Conservation (phyloP, 2,888 invertebrate genomes). For the Drosophila borborema region DNA sequence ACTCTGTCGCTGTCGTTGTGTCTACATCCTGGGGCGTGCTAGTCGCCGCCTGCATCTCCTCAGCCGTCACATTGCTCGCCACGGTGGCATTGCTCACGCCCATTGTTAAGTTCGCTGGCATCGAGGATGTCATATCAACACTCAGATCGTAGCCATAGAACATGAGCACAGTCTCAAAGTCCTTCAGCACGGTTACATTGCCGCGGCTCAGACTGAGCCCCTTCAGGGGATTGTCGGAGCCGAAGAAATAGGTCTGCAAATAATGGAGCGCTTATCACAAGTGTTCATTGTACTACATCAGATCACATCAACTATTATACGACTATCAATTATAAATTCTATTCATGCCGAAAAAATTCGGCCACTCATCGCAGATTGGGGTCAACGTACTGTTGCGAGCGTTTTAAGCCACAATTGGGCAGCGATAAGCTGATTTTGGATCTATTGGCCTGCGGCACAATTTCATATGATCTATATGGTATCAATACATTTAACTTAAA, state of each 20-base stretch:
- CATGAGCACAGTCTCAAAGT: conserved; percentile 90
- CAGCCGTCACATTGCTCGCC: conserved; percentile 44
- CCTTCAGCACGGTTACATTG: conserved; percentile 90
- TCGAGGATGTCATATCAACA: conserved; percentile 80
- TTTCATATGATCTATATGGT: conserved; percentile 24
- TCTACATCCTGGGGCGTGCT: conserved; percentile 49
- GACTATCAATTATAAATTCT: conserved; percentile 58
- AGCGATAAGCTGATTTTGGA: conserved; percentile 33
- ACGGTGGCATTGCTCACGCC: conserved; percentile 41
- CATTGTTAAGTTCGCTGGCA: conserved; percentile 51
- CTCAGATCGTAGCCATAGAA: conserved; percentile 94
- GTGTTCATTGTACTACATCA: neutral
- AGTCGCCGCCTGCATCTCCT: conserved; percentile 48
- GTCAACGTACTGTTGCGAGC: conserved; percentile 63
- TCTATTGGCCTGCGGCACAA: conserved; percentile 45
- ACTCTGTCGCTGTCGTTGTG: conserved; percentile 29
- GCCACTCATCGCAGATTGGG: conserved; percentile 48
- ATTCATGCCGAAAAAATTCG: conserved; percentile 56
- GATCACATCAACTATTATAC: neutral
- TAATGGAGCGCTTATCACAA: neutral
- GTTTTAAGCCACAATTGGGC: conserved; percentile 37
- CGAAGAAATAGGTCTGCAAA: conserved; percentile 92
- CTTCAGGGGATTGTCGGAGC: conserved; percentile 92
- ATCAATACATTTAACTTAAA: conserved; percentile 21
- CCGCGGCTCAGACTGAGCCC: conserved; percentile 92